Base-by-base conservation (phyloP, 2,888 invertebrate genomes). In the Hirtodrosophila alboralis region DNA sequence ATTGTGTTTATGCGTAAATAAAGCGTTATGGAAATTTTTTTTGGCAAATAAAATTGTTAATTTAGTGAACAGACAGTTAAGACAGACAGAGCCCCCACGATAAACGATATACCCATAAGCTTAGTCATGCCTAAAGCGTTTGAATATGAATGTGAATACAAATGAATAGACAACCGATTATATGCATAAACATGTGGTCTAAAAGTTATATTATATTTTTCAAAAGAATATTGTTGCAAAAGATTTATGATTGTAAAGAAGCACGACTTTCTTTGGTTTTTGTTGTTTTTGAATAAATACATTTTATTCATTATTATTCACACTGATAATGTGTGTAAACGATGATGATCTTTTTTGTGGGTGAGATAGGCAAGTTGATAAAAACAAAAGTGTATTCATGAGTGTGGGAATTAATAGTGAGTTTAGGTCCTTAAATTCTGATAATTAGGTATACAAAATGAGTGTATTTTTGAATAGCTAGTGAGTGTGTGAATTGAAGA, bases 1-100 rank as follows among this genome's bases (percentile, higher is more conserved):
- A 84, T 66, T 70, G 49, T 68, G 57, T 71, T 76, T 74, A 81
- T 78, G 68, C 54, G 48, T 57, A 56, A 65, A 65, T 75, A 61
- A 57, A 72, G 43, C 61, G 61, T 65, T 73, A 73, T 73, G 57
- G 26, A 65, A 69, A 73, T 66, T 53, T 28, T 0, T 10, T 48
- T 37, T 52, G 34, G 23, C 12, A 57, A 47, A 66, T 66, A 66
- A 70, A 70, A 38, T 62, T 6, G 48, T 38, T 74, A 56, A 73
- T 74, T 72, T 72, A 72, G 38, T 70, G 26, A 51, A 44, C 60
- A 63, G 44, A 3, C n/a, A n/a, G n/a, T n/a, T n/a, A n/a, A n/a
- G n/a, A n/a, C n/a, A n/a, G n/a, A n/a, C n/a, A n/a, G n/a, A n/a
- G n/a, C n/a, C n/a, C n/a, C n/a, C n/a, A n/a, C 47, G 21, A 60